phyloP scores from a whole-genome alignment of 2,888 invertebrate genomes.

The Morinoia aosen region DNA sequence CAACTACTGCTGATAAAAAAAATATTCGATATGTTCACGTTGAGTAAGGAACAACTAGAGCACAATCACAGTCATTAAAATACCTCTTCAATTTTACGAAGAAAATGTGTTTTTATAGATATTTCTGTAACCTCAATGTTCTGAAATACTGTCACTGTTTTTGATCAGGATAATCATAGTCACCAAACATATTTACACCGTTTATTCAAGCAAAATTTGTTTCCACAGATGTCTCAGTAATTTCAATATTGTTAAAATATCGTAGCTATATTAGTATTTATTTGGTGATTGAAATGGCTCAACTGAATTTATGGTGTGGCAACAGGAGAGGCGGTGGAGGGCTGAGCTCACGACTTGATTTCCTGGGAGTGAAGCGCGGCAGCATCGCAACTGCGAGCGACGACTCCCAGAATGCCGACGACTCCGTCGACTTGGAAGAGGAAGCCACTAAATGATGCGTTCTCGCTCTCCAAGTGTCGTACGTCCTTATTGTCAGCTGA shows the following conservation, averaged over 20 bases:
- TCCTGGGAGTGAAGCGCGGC: conserved; percentile 63
- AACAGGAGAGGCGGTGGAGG: conserved; percentile 64
- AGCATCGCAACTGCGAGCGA: conserved; percentile 65
- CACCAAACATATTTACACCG: neutral
- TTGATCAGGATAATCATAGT: neutral
- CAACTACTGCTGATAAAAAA: neutral
- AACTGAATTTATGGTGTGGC: neutral
- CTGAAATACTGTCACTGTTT: neutral
- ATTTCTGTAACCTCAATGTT: neutral
- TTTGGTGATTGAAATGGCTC: neutral
- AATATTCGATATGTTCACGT: neutral
- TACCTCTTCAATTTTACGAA: too few species aligned
- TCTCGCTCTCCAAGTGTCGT: neutral
- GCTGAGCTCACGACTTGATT: conserved; percentile 64
- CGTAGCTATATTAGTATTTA: neutral
- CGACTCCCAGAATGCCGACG: conserved; percentile 67
- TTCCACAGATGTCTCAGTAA: neutral
- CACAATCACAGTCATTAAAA: too few species aligned
- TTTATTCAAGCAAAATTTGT: neutral
- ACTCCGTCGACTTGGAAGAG: conserved; percentile 66
- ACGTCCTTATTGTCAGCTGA: neutral
- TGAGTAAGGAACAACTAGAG: too few species aligned
- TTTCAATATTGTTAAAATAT: neutral
- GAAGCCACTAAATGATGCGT: conserved; percentile 59
- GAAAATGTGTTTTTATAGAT: neutral